Conservation (phyloP, 1,140 invertebrate species). For the Macrobrachium rosenbergii region DNA sequence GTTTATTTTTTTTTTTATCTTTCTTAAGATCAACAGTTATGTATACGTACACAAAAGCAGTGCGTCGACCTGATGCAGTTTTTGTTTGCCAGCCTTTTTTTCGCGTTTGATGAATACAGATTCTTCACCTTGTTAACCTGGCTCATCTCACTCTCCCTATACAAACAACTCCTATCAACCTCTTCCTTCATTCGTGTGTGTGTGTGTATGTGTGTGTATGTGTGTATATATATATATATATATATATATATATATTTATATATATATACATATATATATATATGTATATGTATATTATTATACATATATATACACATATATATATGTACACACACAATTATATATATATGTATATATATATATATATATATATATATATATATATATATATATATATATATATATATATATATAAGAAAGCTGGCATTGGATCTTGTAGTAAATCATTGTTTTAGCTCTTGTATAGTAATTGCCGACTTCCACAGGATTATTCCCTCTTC, state of each 20-base stretch:
- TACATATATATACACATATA: neutral
- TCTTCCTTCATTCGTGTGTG: neutral
- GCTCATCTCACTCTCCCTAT: too few relatives aligned
- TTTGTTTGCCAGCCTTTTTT: too few relatives aligned
- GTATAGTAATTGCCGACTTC: too few relatives aligned
- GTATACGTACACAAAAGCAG: too few relatives aligned
- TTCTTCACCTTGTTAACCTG: too few relatives aligned
- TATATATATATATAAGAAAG: neutral
- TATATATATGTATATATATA: neutral
- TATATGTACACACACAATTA: neutral
- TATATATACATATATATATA: neutral
- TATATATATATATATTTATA: neutral
- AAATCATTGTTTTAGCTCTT: too few relatives aligned
- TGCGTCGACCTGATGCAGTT: too few relatives aligned
- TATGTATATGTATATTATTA: neutral
- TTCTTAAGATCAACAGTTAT: too few relatives aligned
- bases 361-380: neutral
- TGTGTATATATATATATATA: conserved; percentile 8
- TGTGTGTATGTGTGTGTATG: neutral
- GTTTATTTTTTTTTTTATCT: neutral
- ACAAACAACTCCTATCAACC: too few relatives aligned
- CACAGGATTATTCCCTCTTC: too few relatives aligned
- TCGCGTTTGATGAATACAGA: too few relatives aligned
- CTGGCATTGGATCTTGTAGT: too few relatives aligned
- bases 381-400: neutral